Percentiles rank a stretch among this genome's conserved stretches.
These are phyloP conservation scores for Epirrhoe alternata DNA, from an alignment of 2,888 invertebrate species.

Conservation along the genomic window DNA sequence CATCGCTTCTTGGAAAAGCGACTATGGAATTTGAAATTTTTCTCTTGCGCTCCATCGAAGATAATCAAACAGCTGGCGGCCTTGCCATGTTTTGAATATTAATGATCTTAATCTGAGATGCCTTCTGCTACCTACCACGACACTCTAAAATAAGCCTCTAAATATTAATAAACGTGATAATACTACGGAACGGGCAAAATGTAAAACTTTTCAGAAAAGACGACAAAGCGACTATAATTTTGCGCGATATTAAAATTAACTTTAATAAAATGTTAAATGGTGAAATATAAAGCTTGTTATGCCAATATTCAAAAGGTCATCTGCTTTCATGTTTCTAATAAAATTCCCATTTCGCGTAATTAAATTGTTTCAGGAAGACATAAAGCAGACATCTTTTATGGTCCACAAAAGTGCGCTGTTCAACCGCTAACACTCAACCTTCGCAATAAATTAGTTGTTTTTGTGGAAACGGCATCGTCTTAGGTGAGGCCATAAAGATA, in stretches of 20 bases:
- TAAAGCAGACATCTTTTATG: constrained; percentile 51
- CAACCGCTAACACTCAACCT: constrained; percentile 53
- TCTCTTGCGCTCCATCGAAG: constrained; percentile 61
- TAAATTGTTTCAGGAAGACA: constrained; percentile 33
- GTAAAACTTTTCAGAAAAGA: constrained; percentile 26
- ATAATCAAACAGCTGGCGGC: constrained; percentile 71
- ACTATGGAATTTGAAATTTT: constrained; percentile 67
- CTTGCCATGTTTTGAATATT: constrained; percentile 68
- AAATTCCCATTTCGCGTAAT: constrained; percentile 32
- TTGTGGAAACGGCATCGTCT: constrained; percentile 62
- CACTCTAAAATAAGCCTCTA: constrained; percentile 42
- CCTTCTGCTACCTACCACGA: constrained; percentile 48
- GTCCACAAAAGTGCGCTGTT: constrained; percentile 52
- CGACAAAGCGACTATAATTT: constrained; percentile 8
- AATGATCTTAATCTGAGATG: constrained; percentile 59
- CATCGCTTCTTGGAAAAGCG: constrained; percentile 49
- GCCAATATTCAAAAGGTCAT: constrained; percentile 26
- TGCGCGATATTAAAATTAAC: constrained; percentile 22
- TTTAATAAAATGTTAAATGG: constrained; percentile 27
- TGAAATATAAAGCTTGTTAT: constrained; percentile 19
- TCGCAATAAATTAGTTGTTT: constrained; percentile 69
- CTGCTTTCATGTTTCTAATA: constrained; percentile 28
- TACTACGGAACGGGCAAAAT: constrained; percentile 38
- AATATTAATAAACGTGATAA: constrained; percentile 45
- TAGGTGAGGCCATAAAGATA: constrained; percentile 66